Conservation (phyloP, 2,888 invertebrate genomes). For the Phorcus lineatus region DNA sequence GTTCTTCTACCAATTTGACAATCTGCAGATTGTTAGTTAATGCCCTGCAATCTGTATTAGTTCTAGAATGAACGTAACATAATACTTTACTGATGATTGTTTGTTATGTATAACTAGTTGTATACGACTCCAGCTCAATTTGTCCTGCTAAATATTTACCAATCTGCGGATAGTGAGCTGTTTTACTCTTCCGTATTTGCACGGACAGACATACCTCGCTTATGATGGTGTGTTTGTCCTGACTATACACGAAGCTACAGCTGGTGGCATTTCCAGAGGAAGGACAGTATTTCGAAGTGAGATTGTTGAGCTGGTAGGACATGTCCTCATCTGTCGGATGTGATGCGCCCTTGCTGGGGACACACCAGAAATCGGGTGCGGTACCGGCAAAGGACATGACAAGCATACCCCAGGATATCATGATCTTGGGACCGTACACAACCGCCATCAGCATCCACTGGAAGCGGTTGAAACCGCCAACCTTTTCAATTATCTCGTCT, state of each 20-base stretch:
- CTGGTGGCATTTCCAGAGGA: neutral
- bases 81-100: too few species aligned
- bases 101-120: too few species aligned
- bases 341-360: neutral
- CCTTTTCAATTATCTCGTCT: neutral
- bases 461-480: neutral
- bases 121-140: too few species aligned
- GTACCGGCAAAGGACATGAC: constrained; percentile 6
- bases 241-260: neutral
- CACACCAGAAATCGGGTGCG: constrained; percentile 4
- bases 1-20: too few species aligned
- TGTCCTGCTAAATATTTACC: too few species aligned
- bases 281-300: neutral
- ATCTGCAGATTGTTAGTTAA: too few species aligned
- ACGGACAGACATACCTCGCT: neutral
- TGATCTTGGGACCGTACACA: neutral
- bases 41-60: too few species aligned
- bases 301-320: neutral
- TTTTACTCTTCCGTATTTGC: too few species aligned
- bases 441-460: neutral
- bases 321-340: neutral
- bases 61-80: too few species aligned
- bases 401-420: neutral
- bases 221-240: neutral
- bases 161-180: too few species aligned